These are phyloP conservation scores for Netta rufina DNA, from an alignment of 2,797 vertebrate species.

Conservation along the genomic window DNA sequence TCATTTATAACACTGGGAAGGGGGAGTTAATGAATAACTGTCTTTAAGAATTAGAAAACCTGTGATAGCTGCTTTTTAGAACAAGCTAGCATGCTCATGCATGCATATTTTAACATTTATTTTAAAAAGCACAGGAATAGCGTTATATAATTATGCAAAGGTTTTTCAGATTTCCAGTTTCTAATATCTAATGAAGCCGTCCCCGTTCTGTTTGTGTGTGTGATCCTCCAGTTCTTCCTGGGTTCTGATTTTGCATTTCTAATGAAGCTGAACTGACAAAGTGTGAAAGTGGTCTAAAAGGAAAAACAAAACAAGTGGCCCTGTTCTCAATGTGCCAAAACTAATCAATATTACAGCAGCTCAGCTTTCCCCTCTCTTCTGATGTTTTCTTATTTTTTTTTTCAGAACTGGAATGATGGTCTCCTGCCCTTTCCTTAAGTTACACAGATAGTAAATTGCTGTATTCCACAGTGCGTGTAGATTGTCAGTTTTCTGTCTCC, in stretches of 20 bases:
- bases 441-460: constrained; percentile 54
- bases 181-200: not conserved
- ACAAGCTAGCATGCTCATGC: not conserved
- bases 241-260: constrained; percentile 75
- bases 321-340: constrained; percentile 70
- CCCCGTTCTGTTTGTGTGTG: not conserved
- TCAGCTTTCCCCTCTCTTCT: not conserved
- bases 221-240: constrained; percentile 20
- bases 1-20: not conserved
- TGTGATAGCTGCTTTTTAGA: fast-evolving
- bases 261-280: constrained; percentile 79
- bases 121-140: not conserved
- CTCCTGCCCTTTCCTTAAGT: constrained; percentile 83
- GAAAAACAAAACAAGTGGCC: constrained; percentile 79
- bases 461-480: constrained; percentile 59
- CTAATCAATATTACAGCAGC: constrained; percentile 85
- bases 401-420: constrained; percentile 11
- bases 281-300: constrained; percentile 82
- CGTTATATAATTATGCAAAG: not conserved
- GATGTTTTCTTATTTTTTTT: not conserved
- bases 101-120: not conserved
- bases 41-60: not conserved
- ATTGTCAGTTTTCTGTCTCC: constrained; percentile 20
- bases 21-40: not conserved
- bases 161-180: not conserved